Percentiles rank a stretch among this genome's conserved stretches.
phyloP scores from a whole-genome alignment of 1,140 invertebrate species.

The Tetramorium simillimum region DNA sequence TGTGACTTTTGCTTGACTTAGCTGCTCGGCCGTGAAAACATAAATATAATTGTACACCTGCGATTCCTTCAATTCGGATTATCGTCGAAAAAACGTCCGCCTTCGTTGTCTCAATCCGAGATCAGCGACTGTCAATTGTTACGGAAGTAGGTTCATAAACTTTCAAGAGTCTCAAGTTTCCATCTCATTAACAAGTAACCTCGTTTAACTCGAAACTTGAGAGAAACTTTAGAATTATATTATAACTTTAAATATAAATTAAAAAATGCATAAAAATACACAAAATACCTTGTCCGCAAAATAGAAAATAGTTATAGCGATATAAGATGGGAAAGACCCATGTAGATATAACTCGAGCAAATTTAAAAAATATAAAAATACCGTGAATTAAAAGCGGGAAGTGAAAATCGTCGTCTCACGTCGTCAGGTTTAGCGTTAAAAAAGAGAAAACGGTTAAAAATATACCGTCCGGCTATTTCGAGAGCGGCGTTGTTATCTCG shows the following conservation, averaged over 20 bases:
- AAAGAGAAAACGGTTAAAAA: conserved; percentile 10
- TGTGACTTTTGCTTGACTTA: conserved; percentile 85
- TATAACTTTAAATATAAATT: not conserved
- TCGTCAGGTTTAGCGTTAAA: conserved; percentile 7
- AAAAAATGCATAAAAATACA: not conserved
- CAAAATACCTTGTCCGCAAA: not conserved
- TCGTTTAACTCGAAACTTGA: conserved; percentile 26
- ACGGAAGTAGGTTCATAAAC: not conserved
- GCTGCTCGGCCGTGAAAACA: conserved; percentile 71
- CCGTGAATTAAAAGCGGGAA: not conserved
- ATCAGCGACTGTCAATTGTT: not conserved
- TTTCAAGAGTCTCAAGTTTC: not conserved
- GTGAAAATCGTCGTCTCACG: not conserved
- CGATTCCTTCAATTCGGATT: not conserved
- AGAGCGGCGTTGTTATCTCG: conserved; percentile 11
- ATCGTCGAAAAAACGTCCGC: conserved; percentile 11
- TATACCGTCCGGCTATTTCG: not conserved
- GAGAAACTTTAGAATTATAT: not conserved
- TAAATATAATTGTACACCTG: not conserved
- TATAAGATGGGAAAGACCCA: not conserved
- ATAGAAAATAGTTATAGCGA: not conserved
- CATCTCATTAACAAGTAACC: conserved; percentile 31
- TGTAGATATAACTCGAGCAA: not conserved
- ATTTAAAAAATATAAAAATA: conserved; percentile 5
- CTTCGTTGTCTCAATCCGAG: conserved; percentile 16